phyloP scores from a whole-genome alignment of 2,797 vertebrate genomes.

The Enteromius viviparus region DNA sequence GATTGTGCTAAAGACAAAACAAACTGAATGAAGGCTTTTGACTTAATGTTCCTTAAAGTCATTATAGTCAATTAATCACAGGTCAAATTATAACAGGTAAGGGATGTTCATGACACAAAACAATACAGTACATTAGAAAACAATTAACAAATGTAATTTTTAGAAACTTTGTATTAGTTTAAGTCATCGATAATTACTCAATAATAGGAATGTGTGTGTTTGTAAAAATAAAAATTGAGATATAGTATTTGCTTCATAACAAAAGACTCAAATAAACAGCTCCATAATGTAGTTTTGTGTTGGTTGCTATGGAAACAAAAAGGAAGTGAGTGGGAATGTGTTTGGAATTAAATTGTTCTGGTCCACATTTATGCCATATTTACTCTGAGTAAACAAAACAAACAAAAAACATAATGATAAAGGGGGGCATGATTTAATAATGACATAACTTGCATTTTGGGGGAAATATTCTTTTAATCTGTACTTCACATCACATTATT shows the following conservation, averaged over 20 bases:
- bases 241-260: not conserved
- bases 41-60: not conserved
- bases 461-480: not conserved
- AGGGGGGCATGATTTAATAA: not conserved
- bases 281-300: constrained; percentile 1
- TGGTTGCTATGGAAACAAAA: constrained; percentile 3
- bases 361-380: not conserved
- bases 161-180: not conserved
- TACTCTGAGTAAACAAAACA: too few species aligned
- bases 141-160: too few species aligned
- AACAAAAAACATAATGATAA: too few species aligned
- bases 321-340: not conserved
- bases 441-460: not conserved
- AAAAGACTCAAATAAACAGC: not conserved
- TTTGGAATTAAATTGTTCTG: constrained; percentile 7
- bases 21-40: too few species aligned
- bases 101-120: constrained; percentile 1
- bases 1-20: not conserved
- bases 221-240: not conserved
- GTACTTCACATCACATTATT: not conserved
- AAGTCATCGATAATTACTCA: not conserved
- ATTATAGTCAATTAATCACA: not conserved
- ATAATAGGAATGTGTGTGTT: not conserved
- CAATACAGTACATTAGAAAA: not conserved
- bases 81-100: not conserved